These are phyloP conservation scores for Numida meleagris DNA, from an alignment of 2,113 vertebrate species.

Conservation along the genomic window DNA sequence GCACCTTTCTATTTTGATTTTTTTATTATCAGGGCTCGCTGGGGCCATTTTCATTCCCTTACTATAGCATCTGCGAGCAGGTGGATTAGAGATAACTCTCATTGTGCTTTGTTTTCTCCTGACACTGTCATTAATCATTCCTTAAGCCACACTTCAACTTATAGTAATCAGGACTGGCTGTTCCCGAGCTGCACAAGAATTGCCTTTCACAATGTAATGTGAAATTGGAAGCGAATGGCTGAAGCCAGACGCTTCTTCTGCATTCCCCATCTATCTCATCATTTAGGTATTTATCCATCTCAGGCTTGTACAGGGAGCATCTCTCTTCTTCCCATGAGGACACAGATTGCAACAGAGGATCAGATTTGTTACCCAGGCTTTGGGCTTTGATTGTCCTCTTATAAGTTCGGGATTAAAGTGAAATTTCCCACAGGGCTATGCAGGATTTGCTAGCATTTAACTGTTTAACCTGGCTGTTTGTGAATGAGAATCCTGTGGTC, in stretches of 20 bases:
- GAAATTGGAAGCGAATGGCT: slow-evolving; percentile 99
- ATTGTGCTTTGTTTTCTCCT: slow-evolving; percentile 97
- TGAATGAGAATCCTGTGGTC: slow-evolving; percentile 91
- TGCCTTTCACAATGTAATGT: slow-evolving; percentile 96
- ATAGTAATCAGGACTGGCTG: slow-evolving; percentile 99
- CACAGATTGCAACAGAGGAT: slow-evolving; percentile 95
- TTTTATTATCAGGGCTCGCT: slow-evolving; percentile 89
- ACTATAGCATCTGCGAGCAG: slow-evolving; percentile 93
- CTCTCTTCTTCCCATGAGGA: slow-evolving; percentile 94
- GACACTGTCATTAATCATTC: slow-evolving; percentile 99
- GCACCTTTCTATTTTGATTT: slow-evolving; percentile 87
- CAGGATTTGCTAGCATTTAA: slow-evolving; percentile 99
- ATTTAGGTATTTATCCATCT: slow-evolving; percentile 99
- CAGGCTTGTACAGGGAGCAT: slow-evolving; percentile 91
- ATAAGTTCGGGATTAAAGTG: slow-evolving; percentile 99
- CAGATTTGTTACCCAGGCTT: slow-evolving; percentile 99
- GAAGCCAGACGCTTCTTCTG: slow-evolving; percentile 94
- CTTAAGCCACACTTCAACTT: slow-evolving; percentile 98
- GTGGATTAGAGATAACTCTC: slow-evolving; percentile 99
- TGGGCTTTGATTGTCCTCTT: slow-evolving; percentile 99
- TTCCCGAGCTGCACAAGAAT: slow-evolving; percentile 95
- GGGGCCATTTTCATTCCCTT: slow-evolving; percentile 90
- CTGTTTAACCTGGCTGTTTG: slow-evolving; percentile 99
- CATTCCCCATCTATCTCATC: slow-evolving; percentile 98
- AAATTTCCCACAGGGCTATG: slow-evolving; percentile 99